Evolutionary conservation across 1,140 invertebrate genomes (phyloP).

Genomic region (Theocolax elegans): DNA sequence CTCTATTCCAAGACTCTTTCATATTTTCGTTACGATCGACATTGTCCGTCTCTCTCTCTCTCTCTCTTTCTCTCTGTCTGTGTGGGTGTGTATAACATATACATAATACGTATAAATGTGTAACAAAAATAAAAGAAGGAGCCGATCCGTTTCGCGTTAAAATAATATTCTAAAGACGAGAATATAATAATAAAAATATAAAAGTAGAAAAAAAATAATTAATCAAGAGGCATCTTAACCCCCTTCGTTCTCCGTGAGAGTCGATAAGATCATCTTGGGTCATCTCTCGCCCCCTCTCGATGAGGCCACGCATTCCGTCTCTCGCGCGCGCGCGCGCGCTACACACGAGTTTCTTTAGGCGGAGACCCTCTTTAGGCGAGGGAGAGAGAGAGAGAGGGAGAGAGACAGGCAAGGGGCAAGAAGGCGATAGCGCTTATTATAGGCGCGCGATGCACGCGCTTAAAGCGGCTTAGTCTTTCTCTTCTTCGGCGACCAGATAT

Average conservation of each 20-base stretch:
- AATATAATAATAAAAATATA: neutral
- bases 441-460: neutral
- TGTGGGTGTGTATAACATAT: neutral
- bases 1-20: too few relatives aligned
- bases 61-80: neutral
- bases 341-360: too few relatives aligned
- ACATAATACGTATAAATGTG: neutral
- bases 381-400: neutral
- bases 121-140: neutral
- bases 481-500: slow-evolving; percentile 2
- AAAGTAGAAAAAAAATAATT: slow-evolving; percentile 16
- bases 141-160: slow-evolving; percentile 9
- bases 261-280: slow-evolving; percentile 29
- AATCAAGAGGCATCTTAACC: slow-evolving; percentile 7
- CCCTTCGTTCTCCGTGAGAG: slow-evolving; percentile 6
- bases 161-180: neutral
- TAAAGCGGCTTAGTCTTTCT: neutral
- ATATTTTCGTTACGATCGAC: too few relatives aligned
- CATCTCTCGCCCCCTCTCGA: slow-evolving; percentile 13
- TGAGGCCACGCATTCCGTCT: neutral
- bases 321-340: too few relatives aligned
- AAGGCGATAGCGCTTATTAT: slow-evolving; percentile 29
- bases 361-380: neutral
- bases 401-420: too few relatives aligned
- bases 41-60: too few relatives aligned